Percentiles rank a stretch among this genome's conserved stretches.
These are phyloP conservation scores for Varanus salvator DNA, from an alignment of 2,113 vertebrate genomes.

Conservation along the genomic window DNA sequence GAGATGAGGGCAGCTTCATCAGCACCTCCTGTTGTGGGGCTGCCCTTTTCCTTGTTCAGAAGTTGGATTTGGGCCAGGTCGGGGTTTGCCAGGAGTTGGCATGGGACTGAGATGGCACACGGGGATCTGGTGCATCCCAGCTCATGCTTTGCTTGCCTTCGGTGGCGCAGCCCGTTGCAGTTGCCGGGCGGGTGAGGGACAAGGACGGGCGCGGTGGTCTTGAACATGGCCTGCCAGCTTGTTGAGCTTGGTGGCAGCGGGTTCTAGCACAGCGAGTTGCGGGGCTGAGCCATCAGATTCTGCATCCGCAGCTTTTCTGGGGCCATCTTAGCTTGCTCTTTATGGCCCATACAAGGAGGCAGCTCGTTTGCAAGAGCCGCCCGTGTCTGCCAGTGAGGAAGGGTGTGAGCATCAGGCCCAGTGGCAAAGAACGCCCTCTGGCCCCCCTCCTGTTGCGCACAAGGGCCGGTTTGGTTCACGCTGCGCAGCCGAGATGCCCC, in stretches of 20 bases:
- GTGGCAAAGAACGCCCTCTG: not conserved
- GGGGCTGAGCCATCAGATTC: not conserved
- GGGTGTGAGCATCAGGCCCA: not conserved
- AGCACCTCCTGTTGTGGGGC: not conserved
- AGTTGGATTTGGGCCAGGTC: conserved; percentile 86
- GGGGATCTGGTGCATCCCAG: conserved; percentile 76
- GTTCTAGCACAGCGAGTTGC: not conserved
- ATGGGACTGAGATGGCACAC: conserved; percentile 70
- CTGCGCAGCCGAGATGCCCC: too few species aligned
- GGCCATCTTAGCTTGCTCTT: not conserved
- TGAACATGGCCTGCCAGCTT: not conserved
- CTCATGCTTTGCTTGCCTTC: conserved; percentile 86
- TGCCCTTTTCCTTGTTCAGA: conserved; percentile 56
- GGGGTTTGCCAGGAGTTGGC: conserved; percentile 86
- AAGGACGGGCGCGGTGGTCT: not conserved
- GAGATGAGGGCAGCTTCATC: not conserved
- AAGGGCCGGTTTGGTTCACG: not conserved
- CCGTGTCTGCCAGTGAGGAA: not conserved
- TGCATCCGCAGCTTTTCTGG: not conserved
- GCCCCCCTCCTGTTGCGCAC: not conserved
- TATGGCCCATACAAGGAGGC: not conserved
- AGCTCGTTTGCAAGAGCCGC: too few species aligned
- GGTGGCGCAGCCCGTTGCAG: conserved; percentile 89
- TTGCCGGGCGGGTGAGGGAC: conserved; percentile 82
- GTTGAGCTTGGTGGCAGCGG: not conserved